Evolutionary conservation across 2,888 invertebrate species (phyloP).

Genomic region (Tipula confusa): DNA sequence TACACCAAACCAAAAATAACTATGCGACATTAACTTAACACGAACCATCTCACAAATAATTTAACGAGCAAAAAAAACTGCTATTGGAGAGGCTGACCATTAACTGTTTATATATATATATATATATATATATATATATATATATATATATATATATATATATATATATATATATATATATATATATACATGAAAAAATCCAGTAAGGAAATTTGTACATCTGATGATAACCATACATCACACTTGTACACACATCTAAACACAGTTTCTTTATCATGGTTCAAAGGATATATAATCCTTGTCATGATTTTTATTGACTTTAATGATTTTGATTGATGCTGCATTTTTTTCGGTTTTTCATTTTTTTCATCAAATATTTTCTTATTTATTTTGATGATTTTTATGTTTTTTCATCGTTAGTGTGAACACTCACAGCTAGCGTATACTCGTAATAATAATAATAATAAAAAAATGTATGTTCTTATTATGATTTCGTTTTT

Average conservation of each 20-base stretch:
- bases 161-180: too few species aligned
- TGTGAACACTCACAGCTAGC: background rate
- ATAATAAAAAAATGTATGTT: background rate
- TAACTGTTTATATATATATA: background rate
- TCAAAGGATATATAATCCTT: background rate
- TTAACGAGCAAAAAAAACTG: background rate
- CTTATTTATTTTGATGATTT: background rate
- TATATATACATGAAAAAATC: background rate
- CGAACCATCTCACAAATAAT: background rate
- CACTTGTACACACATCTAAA: background rate
- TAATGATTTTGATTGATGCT: slow-evolving; percentile 9
- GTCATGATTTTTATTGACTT: slow-evolving; percentile 12
- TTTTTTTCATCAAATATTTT: slow-evolving; percentile 8
- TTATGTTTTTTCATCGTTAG: background rate
- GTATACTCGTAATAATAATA: background rate
- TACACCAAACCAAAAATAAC: background rate
- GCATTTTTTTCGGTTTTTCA: slow-evolving; percentile 13
- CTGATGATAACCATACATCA: background rate
- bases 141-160: too few species aligned
- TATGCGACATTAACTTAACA: background rate
- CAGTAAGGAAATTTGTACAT: background rate
- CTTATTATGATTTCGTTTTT: background rate
- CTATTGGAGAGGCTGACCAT: background rate
- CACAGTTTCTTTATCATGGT: background rate
- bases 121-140: too few species aligned